A percentile compares a stretch with the other conserved stretches of the same genome.
Evolutionary conservation across 2,113 vertebrate species (phyloP).

Genomic region (Anoplopoma fimbria): DNA sequence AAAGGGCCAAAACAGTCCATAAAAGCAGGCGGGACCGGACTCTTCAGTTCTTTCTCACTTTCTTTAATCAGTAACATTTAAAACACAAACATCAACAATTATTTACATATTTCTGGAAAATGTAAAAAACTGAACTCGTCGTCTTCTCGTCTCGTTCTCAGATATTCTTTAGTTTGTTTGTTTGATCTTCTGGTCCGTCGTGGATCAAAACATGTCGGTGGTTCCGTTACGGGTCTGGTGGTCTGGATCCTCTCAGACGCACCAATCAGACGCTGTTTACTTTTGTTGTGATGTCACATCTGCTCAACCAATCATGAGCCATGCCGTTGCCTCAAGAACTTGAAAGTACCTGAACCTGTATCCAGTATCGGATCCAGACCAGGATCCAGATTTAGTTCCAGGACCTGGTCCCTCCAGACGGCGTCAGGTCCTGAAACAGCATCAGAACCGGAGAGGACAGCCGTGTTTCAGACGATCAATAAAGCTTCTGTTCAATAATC

Average conservation of each 20-base stretch:
- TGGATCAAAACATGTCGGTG: no score
- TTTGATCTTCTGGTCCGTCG: no score
- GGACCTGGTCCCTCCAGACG: neutral
- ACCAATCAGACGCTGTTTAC: no score
- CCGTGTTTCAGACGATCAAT: neutral
- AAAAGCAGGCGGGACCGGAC: neutral
- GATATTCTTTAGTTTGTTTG: no score
- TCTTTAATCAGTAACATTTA: neutral
- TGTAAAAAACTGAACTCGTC: neutral
- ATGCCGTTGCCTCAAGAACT: neutral
- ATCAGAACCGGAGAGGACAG: no score
- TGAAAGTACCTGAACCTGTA: neutral
- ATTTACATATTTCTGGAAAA: conserved; percentile 33
- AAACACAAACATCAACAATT: neutral
- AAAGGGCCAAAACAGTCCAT: neutral
- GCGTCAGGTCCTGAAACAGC: no score
- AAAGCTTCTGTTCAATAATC: neutral
- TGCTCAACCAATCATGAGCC: neutral
- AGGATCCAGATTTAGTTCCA: neutral
- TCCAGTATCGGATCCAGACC: neutral
- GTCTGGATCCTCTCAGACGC: no score
- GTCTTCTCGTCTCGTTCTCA: neutral
- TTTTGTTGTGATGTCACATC: neutral
- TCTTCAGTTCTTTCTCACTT: neutral
- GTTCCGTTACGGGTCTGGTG: no score